These are phyloP conservation scores for Falco cherrug DNA, from an alignment of 2,797 vertebrate species.

Conservation along the genomic window DNA sequence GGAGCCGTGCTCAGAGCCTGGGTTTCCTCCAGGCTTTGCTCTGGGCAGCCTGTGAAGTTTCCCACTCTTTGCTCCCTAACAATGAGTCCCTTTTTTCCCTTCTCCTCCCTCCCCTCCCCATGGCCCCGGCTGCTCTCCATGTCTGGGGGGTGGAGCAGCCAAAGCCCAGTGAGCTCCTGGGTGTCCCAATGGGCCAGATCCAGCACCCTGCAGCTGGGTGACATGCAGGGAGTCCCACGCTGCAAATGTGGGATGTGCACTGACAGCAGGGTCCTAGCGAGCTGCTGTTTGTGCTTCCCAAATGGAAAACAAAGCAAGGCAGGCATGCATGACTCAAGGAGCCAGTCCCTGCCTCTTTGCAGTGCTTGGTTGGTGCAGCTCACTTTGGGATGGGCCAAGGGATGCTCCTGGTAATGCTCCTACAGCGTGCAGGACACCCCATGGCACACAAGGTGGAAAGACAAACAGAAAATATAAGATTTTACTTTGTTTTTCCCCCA, in stretches of 20 bases:
- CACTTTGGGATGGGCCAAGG: not conserved
- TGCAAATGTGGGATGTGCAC: not conserved
- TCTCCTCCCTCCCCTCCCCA: slow-evolving; percentile 28
- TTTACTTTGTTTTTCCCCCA: not conserved
- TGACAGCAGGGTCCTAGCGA: not conserved
- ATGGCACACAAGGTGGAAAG: not conserved
- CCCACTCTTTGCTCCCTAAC: slow-evolving; percentile 67
- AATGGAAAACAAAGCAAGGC: not conserved
- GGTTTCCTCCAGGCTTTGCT: slow-evolving; percentile 66
- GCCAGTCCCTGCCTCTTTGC: not conserved
- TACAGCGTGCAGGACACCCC: not conserved
- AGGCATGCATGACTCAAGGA: accelerated
- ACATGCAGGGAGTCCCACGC: accelerated
- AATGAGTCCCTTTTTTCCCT: slow-evolving; percentile 72
- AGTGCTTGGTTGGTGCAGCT: accelerated
- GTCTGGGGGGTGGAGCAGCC: slow-evolving; percentile 6
- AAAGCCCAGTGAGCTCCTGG: slow-evolving; percentile 23
- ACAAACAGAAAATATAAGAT: not conserved
- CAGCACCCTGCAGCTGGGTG: not conserved
- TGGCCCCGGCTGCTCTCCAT: not conserved
- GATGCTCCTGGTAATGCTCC: not conserved
- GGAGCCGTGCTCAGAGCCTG: slow-evolving; percentile 29
- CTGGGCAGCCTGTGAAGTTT: slow-evolving; percentile 32
- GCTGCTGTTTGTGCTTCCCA: not conserved
- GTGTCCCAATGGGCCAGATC: not conserved